phyloP scores from a whole-genome alignment of 2,113 vertebrate genomes.

The Halcyon malimbica region DNA sequence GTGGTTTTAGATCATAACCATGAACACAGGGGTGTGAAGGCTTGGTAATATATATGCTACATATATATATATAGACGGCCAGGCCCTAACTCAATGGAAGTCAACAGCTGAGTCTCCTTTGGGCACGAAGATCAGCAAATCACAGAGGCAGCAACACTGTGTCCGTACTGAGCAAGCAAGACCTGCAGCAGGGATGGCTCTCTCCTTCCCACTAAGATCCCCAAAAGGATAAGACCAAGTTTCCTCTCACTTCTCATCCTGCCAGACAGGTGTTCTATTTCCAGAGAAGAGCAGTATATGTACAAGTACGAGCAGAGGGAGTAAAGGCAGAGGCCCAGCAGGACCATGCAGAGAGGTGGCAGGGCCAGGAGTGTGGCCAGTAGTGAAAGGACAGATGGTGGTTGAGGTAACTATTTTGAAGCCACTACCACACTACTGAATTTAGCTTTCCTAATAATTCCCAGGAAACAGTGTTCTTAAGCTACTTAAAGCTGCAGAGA shows the following conservation, averaged over 20 bases:
- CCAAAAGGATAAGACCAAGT: fast-evolving
- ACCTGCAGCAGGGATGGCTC: not conserved
- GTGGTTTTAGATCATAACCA: not conserved
- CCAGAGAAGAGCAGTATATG: not conserved
- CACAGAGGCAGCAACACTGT: not conserved
- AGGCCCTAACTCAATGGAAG: not conserved
- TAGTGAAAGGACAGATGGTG: not conserved
- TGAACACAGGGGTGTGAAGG: not conserved
- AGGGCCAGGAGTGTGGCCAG: not conserved
- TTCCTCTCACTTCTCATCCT: not conserved
- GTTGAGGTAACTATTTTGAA: not conserved
- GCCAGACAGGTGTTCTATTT: not conserved
- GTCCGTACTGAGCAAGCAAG: not conserved
- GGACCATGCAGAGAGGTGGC: not conserved
- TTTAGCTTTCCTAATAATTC: not conserved
- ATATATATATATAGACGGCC: not conserved
- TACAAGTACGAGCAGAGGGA: not conserved
- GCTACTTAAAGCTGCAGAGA: not conserved
- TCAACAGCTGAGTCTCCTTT: not conserved
- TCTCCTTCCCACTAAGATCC: not conserved
- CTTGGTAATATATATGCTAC: not conserved
- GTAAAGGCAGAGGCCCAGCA: not conserved
- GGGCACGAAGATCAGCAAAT: not conserved
- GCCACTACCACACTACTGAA: not conserved
- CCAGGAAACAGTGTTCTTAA: not conserved